A percentile compares a stretch with the other conserved stretches of the same genome.
Evolutionary conservation across 1,140 invertebrate species (phyloP).

Genomic region (Chionoecetes opilio): DNA sequence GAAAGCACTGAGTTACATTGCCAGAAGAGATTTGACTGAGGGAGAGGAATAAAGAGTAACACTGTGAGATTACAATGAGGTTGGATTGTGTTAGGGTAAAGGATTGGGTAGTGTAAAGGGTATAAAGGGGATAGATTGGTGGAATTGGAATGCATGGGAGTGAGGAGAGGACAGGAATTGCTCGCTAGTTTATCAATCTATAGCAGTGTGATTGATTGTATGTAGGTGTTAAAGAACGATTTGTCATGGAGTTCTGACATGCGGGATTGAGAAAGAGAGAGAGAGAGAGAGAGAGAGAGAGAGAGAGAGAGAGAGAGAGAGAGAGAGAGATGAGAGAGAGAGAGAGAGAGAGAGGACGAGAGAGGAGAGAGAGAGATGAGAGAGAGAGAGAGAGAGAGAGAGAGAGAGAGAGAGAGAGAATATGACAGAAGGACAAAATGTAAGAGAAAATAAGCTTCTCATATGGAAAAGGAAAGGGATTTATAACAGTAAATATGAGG

Average conservation of each 20-base stretch:
- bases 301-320: slow-evolving; percentile 23
- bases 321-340: slow-evolving; percentile 25
- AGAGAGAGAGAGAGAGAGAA: too few species aligned
- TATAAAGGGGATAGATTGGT: background rate
- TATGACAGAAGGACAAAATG: too few species aligned
- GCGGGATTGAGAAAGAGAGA: background rate
- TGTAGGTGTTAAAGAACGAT: background rate
- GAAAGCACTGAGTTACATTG: background rate
- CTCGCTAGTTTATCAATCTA: background rate
- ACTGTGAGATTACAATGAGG: too few species aligned
- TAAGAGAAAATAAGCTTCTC: too few species aligned
- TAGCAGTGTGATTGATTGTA: background rate
- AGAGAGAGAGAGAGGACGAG: background rate
- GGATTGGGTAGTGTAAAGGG: too few species aligned
- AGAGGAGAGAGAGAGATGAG: too few species aligned
- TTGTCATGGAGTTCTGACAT: background rate
- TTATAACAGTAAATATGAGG: background rate
- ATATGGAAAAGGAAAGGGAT: background rate
- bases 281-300: slow-evolving; percentile 27
- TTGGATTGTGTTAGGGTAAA: too few species aligned
- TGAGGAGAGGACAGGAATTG: background rate
- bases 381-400: too few species aligned
- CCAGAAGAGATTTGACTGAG: too few species aligned
- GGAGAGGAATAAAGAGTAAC: too few species aligned
- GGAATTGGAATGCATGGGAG: background rate